Evolutionary conservation across 2,113 vertebrate genomes (phyloP).

Genomic region (Canis aureus): DNA sequence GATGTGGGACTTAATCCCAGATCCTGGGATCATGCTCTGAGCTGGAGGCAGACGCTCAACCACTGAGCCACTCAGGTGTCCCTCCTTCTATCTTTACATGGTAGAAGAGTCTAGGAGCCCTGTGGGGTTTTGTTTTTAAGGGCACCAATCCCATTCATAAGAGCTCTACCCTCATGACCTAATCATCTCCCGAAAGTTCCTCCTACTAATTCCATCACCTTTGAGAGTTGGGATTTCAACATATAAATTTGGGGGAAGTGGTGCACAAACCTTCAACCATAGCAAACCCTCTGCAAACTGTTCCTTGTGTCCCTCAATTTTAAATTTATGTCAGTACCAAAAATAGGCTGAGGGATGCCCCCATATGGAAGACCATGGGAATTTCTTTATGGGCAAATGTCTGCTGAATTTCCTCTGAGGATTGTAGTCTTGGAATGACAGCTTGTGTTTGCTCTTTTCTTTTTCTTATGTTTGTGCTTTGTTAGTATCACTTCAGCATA

Average conservation of each 20-base stretch:
- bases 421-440: neutral
- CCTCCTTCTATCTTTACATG: neutral
- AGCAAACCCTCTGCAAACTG: neutral
- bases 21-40: no score
- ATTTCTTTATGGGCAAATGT: constrained; percentile 40
- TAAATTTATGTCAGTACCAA: constrained; percentile 1
- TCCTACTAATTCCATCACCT: neutral
- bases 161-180: neutral
- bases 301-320: neutral
- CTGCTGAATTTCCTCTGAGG: neutral
- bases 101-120: neutral
- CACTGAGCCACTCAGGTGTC: no score
- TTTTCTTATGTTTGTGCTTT: constrained; percentile 64
- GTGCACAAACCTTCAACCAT: neutral
- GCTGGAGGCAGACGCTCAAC: no score
- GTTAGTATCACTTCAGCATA: constrained; percentile 40
- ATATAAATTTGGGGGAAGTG: neutral
- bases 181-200: neutral
- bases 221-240: neutral
- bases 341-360: neutral
- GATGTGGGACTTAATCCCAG: no score
- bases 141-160: neutral
- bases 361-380: neutral
- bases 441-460: constrained; percentile 48
- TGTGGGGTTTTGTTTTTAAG: neutral